Evolutionary conservation across 2,113 vertebrate species (phyloP).

Genomic region (Girardinichthys multiradiatus): DNA sequence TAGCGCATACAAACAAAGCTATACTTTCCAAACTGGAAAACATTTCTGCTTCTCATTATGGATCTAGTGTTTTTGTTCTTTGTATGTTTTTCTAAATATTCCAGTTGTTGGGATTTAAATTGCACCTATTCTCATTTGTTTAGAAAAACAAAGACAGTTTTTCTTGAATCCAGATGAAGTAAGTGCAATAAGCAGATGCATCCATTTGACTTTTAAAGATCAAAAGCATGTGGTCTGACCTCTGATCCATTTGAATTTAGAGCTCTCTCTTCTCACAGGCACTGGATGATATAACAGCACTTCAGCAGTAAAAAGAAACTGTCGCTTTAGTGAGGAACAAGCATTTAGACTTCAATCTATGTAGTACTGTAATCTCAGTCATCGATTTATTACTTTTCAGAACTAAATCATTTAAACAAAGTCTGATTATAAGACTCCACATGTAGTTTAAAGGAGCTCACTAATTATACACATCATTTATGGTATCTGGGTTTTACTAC

Average conservation of each 20-base stretch:
- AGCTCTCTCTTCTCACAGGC: slow-evolving; percentile 20
- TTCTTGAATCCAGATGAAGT: slow-evolving; percentile 2
- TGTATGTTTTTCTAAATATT: neutral
- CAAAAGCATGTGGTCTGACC: slow-evolving; percentile 17
- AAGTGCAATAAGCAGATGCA: slow-evolving; percentile 16
- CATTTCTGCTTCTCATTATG: neutral
- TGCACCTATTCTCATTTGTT: neutral
- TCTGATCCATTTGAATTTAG: slow-evolving; percentile 23
- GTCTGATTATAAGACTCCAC: neutral
- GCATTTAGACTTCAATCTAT: neutral
- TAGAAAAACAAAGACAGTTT: neutral
- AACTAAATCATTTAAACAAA: slow-evolving; percentile 9
- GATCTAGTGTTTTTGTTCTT: neutral
- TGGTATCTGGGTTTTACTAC: neutral
- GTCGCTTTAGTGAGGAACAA: slow-evolving; percentile 18
- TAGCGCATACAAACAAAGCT: neutral
- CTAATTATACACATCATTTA: neutral
- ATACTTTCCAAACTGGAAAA: neutral
- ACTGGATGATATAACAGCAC: slow-evolving; percentile 32
- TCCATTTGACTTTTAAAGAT: slow-evolving; percentile 35
- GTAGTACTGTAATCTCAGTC: slow-evolving; percentile 44
- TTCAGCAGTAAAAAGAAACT: slow-evolving; percentile 36
- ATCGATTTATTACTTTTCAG: slow-evolving; percentile 31
- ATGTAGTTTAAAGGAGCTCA: neutral
- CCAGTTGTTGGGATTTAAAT: neutral